These are phyloP conservation scores for Pelodiscus sinensis DNA, from an alignment of 2,113 vertebrate genomes.

Conservation along the genomic window DNA sequence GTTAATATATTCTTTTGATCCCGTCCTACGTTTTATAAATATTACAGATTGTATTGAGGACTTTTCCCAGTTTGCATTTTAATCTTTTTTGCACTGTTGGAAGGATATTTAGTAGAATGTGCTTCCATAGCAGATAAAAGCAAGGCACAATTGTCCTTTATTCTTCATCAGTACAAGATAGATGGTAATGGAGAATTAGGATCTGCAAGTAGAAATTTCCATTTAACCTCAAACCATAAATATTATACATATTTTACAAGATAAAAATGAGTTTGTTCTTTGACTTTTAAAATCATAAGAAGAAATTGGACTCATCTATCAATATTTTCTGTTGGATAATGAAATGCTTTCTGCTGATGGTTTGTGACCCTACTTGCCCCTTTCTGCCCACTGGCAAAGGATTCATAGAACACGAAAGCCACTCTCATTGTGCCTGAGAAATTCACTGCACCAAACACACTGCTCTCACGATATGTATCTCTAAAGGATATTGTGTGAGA, in stretches of 20 bases:
- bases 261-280: neutral
- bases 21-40: neutral
- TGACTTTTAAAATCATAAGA: neutral
- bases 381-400: too few relatives aligned
- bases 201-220: neutral
- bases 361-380: neutral
- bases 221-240: neutral
- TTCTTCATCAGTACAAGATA: neutral
- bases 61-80: too few relatives aligned
- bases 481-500: too few relatives aligned
- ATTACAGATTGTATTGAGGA: neutral
- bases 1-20: neutral
- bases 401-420: too few relatives aligned
- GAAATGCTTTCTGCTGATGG: neutral
- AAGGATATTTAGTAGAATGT: neutral
- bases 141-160: neutral
- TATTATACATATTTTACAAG: neutral
- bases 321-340: neutral
- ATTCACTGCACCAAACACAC: too few relatives aligned
- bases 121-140: neutral
- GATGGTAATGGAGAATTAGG: neutral
- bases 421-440: too few relatives aligned
- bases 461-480: too few relatives aligned
- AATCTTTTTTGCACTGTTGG: too few relatives aligned
- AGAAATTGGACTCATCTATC: neutral